Conservation (phyloP, 2,797 vertebrate species). For the Fistularia commersonii region DNA sequence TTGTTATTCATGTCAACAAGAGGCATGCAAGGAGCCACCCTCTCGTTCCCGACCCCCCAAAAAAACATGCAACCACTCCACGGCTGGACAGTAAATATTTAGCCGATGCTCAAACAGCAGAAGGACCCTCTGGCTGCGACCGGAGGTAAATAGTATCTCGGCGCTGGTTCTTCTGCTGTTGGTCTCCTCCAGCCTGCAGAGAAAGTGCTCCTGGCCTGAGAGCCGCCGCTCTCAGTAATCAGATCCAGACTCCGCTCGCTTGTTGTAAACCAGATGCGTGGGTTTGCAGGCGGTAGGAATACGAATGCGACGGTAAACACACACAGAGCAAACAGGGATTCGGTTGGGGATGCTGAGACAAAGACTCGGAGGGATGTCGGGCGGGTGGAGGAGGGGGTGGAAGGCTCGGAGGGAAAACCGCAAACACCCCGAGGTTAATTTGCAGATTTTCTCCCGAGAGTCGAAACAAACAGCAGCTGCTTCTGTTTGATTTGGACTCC, state of each 20-base stretch:
- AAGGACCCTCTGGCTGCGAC: too few relatives aligned
- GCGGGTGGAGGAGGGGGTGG: conserved; percentile 27
- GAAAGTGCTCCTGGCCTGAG: too few relatives aligned
- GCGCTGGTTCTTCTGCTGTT: too few relatives aligned
- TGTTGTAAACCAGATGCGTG: conserved; percentile 18
- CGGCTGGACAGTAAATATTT: too few relatives aligned
- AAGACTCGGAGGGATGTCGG: conserved; percentile 46
- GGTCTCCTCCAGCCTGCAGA: too few relatives aligned
- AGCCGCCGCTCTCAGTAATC: background rate
- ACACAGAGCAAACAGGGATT: conserved; percentile 3
- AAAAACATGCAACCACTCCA: too few relatives aligned
- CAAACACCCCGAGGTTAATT: conserved; percentile 48
- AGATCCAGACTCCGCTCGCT: conserved; percentile 13
- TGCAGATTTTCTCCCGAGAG: conserved; percentile 50
- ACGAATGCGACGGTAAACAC: conserved; percentile 24
- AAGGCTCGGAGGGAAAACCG: conserved; percentile 34
- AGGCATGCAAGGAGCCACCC: too few relatives aligned
- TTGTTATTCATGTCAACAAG: too few relatives aligned
- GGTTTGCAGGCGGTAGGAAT: conserved; percentile 27
- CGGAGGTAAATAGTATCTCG: too few relatives aligned
- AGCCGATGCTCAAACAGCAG: too few relatives aligned
- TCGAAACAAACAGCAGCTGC: conserved; percentile 49
- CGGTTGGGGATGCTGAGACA: conserved; percentile 34
- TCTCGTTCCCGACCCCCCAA: too few relatives aligned
- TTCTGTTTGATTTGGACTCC: conserved; percentile 47